Percentiles rank a stretch among this genome's conserved stretches.
Conservation (phyloP, 2,888 invertebrate genomes). For the Campoplex capitator region DNA sequence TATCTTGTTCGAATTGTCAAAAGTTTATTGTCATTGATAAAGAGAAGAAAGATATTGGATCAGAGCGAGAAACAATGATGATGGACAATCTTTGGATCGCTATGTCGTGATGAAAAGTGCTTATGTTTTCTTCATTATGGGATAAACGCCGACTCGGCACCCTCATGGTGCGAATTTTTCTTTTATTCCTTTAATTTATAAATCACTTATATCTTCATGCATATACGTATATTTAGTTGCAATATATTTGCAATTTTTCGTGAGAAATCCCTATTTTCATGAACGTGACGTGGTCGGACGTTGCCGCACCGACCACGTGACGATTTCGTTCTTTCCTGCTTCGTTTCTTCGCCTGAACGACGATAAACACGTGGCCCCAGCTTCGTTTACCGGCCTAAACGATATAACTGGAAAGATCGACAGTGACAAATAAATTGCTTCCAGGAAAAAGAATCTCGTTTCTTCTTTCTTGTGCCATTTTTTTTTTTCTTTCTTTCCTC, state of each 20-base stretch:
- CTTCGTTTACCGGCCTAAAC: neutral
- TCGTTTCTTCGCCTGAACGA: neutral
- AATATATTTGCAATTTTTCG: neutral
- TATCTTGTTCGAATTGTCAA: neutral
- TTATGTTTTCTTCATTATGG: slow-evolving; percentile 26
- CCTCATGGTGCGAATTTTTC: slow-evolving; percentile 18
- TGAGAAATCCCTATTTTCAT: slow-evolving; percentile 4
- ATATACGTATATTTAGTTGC: neutral
- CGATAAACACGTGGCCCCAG: slow-evolving; percentile 49
- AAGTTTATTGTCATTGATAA: neutral
- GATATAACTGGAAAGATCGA: neutral
- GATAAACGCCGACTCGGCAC: slow-evolving; percentile 34
- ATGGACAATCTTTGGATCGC: neutral
- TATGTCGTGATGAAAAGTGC: neutral
- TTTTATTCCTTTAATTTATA: neutral
- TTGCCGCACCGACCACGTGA: slow-evolving; percentile 53
- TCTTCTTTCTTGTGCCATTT: neutral
- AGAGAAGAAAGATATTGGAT: neutral
- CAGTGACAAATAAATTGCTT: slow-evolving; percentile 4
- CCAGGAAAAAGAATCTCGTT: neutral
- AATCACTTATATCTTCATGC: neutral
- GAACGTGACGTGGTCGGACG: slow-evolving; percentile 59
- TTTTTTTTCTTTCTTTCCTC: neutral
- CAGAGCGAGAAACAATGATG: neutral
- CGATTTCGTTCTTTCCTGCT: slow-evolving; percentile 27